Evolutionary conservation across 2,888 invertebrate genomes (phyloP), one percentile per base, ranked within the genome.

Genomic region (Camptogramma bilineatum): DNA sequence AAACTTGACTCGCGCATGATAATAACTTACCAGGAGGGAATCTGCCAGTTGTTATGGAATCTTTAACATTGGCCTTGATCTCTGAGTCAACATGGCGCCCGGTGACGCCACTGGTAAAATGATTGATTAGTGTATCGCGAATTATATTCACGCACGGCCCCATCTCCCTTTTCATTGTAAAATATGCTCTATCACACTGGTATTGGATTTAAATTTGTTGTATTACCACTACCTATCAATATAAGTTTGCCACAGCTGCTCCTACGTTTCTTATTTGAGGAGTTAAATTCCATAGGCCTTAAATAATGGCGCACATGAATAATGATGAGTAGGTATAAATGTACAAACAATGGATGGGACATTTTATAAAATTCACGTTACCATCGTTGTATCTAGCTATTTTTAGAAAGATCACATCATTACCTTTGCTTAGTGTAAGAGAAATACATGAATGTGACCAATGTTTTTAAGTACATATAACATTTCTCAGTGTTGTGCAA

Each of bases 61-160:
- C 44, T 68, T 77, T 79, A 76, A 73, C 78, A 82, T 76, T 84
- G 87, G 74, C 86, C 87, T 88, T 88, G 87, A 68, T 69, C 77
- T 62, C 70, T 74, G 73, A 74, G 69, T 74, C 76, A 79, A 75
- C 71, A 75, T 76, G 78, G 76, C 74, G 73, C 69, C 65, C 18
- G 39, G 46, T 61, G 66, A 67, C 77, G 73, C 62, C 66, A 55
- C 56, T 60, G 39, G 28, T 18, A 47, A n/a, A 50, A 52, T 71
- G 73, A 76, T 77, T 34, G 34, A 79, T 78, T 34, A 7, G n/a
- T 19, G 17, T 46, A 47, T 52, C 52, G 62, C 42, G 48, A 66
- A 64, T 62, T 63, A 7, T 39, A 18, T 50, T 42, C 50, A 42
- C 17, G 50, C 16, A 18, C 46, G 16, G 13, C 17, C 31, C 2